Conservation (phyloP, 2,113 vertebrate genomes). For the Galeopterus variegatus region DNA sequence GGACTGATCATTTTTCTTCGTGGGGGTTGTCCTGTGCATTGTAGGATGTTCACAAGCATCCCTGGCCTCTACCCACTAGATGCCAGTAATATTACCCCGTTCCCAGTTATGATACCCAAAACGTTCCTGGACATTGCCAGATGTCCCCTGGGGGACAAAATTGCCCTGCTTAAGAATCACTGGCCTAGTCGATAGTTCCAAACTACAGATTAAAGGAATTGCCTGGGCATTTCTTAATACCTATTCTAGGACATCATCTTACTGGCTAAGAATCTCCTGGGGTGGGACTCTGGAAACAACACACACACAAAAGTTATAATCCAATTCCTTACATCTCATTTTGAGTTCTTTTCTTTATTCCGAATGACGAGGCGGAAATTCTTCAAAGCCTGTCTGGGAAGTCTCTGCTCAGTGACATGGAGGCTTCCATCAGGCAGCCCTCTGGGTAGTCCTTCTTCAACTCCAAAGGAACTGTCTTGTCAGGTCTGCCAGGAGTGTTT, state of each 20-base stretch:
- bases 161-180: background rate
- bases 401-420: background rate
- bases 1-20: background rate
- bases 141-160: background rate
- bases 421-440: background rate
- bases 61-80: background rate
- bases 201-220: background rate
- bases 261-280: background rate
- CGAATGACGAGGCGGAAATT: background rate
- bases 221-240: background rate
- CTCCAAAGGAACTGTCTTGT: background rate
- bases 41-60: background rate
- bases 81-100: background rate
- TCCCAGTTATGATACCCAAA: background rate
- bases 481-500: background rate
- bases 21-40: background rate
- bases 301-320: background rate
- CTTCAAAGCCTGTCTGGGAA: background rate
- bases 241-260: background rate
- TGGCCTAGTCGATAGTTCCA: background rate
- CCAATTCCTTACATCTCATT: background rate
- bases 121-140: background rate
- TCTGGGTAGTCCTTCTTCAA: background rate
- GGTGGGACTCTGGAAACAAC: background rate
- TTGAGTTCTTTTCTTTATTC: background rate